phyloP scores from a whole-genome alignment of 2,888 invertebrate species.

The Drosophila ezoana region DNA sequence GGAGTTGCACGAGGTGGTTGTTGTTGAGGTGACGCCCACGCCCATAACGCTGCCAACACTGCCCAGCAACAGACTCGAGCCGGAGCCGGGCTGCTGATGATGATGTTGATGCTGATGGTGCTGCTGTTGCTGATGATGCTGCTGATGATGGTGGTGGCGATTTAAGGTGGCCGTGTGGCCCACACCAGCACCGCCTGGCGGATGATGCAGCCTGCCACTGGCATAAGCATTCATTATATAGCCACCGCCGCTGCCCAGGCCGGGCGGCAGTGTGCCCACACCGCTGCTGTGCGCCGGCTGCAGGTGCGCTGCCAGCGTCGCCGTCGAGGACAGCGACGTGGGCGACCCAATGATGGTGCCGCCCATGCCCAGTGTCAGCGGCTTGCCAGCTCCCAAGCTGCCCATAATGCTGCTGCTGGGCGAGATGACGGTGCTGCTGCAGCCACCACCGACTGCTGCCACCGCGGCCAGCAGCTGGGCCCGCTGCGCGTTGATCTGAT shows the following conservation, averaged over 20 bases:
- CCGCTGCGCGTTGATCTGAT: conserved; percentile 83
- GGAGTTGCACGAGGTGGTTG: conserved; percentile 82
- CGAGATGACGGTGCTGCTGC: conserved; percentile 70
- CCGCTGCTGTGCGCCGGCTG: conserved; percentile 68
- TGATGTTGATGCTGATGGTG: conserved; percentile 57
- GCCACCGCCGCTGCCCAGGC: conserved; percentile 80
- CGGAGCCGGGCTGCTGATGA: conserved; percentile 71
- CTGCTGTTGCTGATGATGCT: conserved; percentile 64
- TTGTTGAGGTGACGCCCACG: conserved; percentile 71
- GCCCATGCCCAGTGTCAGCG: conserved; percentile 59
- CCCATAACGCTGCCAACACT: conserved; percentile 69
- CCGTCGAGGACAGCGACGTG: conserved; percentile 81
- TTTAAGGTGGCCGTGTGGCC: conserved; percentile 67
- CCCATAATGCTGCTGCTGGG: conserved; percentile 68
- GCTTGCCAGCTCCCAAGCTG: conserved; percentile 52
- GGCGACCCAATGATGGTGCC: conserved; percentile 79
- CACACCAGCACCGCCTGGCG: conserved; percentile 42
- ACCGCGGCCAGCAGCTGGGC: conserved; percentile 82
- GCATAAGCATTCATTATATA: conserved; percentile 77
- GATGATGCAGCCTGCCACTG: conserved; percentile 72
- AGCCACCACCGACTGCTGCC: conserved; percentile 72
- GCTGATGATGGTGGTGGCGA: conserved; percentile 68
- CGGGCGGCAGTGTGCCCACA: conserved; percentile 80
- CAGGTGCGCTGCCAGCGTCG: conserved; percentile 74
- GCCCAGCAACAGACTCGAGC: conserved; percentile 76